Evolutionary conservation across 2,113 vertebrate genomes (phyloP).

Genomic region (Spermophilus dauricus): DNA sequence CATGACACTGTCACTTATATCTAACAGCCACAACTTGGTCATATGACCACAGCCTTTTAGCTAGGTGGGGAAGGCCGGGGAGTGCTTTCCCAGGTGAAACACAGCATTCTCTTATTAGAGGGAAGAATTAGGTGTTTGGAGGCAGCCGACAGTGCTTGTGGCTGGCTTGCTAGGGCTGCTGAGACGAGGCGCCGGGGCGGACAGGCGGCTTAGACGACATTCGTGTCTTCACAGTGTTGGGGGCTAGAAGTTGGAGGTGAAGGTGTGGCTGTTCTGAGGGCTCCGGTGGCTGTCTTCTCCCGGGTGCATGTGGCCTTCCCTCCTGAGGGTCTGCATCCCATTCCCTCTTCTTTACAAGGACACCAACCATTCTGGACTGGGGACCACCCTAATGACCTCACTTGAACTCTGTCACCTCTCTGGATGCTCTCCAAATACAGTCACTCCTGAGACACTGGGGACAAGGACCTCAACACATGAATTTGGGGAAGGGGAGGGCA

Average conservation of each 20-base stretch:
- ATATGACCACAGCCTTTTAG: background rate
- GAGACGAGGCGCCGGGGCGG: background rate
- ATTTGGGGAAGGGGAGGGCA: background rate
- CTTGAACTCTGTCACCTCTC: background rate
- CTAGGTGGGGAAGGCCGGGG: accelerated
- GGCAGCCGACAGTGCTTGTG: background rate
- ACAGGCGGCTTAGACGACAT: background rate
- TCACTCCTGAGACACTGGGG: background rate
- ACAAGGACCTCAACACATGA: background rate
- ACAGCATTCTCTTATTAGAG: background rate
- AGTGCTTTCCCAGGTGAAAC: background rate
- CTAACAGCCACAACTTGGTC: background rate
- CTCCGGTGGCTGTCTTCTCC: background rate
- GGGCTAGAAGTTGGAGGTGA: background rate
- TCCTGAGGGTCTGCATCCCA: background rate
- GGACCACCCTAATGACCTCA: background rate
- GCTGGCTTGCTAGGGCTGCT: background rate
- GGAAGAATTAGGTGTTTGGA: background rate
- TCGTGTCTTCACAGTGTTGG: background rate
- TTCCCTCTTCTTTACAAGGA: background rate
- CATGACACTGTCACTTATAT: background rate
- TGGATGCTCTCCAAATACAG: background rate
- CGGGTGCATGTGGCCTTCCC: background rate
- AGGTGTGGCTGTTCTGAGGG: background rate
- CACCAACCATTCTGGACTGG: background rate